Conservation (phyloP, 2,797 vertebrate genomes). For the Ctenochaetus hawaiiensis region DNA sequence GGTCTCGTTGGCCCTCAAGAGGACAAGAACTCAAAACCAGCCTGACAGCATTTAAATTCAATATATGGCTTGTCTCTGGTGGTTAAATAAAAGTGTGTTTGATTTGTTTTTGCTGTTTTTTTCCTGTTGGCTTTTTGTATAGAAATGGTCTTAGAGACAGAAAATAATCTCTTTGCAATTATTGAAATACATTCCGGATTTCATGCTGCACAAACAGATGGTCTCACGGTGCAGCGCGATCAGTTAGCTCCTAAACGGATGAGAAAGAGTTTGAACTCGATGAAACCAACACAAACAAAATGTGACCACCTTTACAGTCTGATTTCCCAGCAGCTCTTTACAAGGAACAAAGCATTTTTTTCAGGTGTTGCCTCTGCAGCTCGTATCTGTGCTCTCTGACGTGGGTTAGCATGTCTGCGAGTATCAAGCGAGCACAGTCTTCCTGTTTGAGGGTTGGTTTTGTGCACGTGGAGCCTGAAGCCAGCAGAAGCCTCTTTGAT, state of each 20-base stretch:
- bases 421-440: slow-evolving; percentile 37
- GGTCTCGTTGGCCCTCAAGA: slow-evolving; percentile 69
- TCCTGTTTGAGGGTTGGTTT: slow-evolving; percentile 32
- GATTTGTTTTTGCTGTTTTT: slow-evolving; percentile 45
- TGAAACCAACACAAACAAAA: slow-evolving; percentile 60
- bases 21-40: slow-evolving; percentile 39
- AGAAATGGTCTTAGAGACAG: slow-evolving; percentile 42
- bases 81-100: slow-evolving; percentile 33
- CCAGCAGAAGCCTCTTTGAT: slow-evolving; percentile 62
- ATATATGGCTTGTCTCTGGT: slow-evolving; percentile 33
- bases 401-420: slow-evolving; percentile 21
- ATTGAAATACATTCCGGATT: slow-evolving; percentile 65
- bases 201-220: slow-evolving; percentile 52
- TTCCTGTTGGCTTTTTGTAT: slow-evolving; percentile 43
- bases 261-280: slow-evolving; percentile 23
- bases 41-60: no score
- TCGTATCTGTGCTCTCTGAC: slow-evolving; percentile 3
- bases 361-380: slow-evolving; percentile 12
- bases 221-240: slow-evolving; percentile 29
- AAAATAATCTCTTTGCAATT: slow-evolving; percentile 64
- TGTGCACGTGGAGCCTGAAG: slow-evolving; percentile 38
- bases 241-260: slow-evolving; percentile 39
- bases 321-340: slow-evolving; percentile 23
- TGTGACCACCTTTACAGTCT: background rate
- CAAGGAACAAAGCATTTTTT: background rate